Conservation (phyloP, 1,140 invertebrate genomes). For the Drosophila jambulina region DNA sequence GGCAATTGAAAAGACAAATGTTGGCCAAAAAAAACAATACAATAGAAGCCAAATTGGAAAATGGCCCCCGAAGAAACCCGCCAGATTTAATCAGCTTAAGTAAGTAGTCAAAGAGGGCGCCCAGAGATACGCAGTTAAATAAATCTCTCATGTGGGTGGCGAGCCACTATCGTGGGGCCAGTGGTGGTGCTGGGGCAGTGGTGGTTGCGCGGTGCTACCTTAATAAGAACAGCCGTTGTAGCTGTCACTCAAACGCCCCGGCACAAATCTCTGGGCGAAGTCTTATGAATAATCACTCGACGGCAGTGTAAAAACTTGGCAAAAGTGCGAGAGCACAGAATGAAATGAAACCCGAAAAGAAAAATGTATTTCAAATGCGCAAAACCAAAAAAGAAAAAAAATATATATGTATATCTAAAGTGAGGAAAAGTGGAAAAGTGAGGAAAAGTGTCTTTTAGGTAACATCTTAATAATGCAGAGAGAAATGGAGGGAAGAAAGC, state of each 20-base stretch:
- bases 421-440: conserved; percentile 3
- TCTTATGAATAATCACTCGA: conserved; percentile 74
- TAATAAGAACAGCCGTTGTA: conserved; percentile 60
- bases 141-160: conserved; percentile 39
- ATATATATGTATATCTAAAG: background rate
- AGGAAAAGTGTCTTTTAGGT: conserved; percentile 48
- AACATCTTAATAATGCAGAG: conserved; percentile 64
- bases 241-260: conserved; percentile 72
- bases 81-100: conserved; percentile 47
- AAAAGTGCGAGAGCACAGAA: conserved; percentile 56
- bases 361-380: conserved; percentile 60
- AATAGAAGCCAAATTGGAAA: conserved; percentile 21
- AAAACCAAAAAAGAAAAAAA: conserved; percentile 34
- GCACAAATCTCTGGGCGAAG: conserved; percentile 46
- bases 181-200: conserved; percentile 24
- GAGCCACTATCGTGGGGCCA: conserved; percentile 30
- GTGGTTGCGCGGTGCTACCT: conserved; percentile 37
- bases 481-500: conserved; percentile 27
- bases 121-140: conserved; percentile 44
- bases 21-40: conserved; percentile 1
- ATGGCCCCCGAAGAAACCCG: conserved; percentile 7
- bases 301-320: conserved; percentile 66
- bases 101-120: conserved; percentile 28
- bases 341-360: conserved; percentile 34
- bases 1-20: conserved; percentile 8